Percentiles rank a stretch among this genome's conserved stretches.
Evolutionary conservation across 2,888 invertebrate genomes (phyloP).

Genomic region (Drosophila demipolita): DNA sequence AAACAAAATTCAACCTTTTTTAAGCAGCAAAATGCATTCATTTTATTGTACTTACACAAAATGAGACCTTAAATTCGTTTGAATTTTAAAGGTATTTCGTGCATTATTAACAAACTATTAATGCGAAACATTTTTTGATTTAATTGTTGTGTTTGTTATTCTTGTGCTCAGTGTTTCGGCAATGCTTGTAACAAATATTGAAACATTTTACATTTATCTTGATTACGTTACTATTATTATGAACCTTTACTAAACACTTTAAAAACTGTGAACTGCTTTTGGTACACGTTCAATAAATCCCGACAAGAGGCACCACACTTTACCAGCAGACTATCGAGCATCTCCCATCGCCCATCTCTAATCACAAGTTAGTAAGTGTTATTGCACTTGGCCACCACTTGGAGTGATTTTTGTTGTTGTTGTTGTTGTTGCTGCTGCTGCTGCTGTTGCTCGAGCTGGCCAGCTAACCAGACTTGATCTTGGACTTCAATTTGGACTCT

Average conservation of each 20-base stretch:
- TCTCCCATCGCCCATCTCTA: conserved; percentile 33
- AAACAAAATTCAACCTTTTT: background rate
- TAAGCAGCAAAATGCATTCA: background rate
- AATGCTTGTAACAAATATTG: background rate
- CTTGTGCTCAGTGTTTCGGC: too few species aligned
- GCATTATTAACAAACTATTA: background rate
- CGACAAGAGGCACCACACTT: conserved; percentile 4
- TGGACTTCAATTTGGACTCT: conserved; percentile 63
- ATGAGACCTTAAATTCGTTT: background rate
- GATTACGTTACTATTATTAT: background rate
- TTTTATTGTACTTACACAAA: background rate
- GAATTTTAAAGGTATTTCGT: background rate
- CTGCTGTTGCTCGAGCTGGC: conserved; percentile 17
- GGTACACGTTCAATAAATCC: background rate
- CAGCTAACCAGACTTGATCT: conserved; percentile 62
- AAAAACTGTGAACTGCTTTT: background rate
- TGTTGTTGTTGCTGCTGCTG: conserved; percentile 15
- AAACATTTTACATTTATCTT: background rate
- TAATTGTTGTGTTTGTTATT: background rate
- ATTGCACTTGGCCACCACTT: conserved; percentile 75
- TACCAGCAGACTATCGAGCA: background rate
- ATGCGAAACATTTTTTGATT: background rate
- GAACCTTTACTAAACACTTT: background rate
- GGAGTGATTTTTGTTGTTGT: conserved; percentile 43
- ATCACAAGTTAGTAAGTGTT: conserved; percentile 45